Conservation (phyloP, 64 coral and sea anemone species). For the Pocillopora verrucosa region DNA sequence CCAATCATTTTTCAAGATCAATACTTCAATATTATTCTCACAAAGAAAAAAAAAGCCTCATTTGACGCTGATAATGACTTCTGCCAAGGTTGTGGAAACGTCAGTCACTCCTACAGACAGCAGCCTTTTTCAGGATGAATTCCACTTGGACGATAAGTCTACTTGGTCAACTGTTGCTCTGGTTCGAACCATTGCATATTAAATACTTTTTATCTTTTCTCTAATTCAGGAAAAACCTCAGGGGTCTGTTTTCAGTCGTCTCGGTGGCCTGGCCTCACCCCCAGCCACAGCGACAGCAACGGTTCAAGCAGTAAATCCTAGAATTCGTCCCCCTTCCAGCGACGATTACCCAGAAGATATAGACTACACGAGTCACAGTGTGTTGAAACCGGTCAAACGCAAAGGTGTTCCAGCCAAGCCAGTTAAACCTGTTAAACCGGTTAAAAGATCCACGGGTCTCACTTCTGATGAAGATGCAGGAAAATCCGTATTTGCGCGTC, state of each 20-base stretch:
- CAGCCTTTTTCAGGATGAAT: no score
- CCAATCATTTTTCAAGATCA: no score
- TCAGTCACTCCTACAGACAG: no score
- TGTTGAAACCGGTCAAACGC: conserved; percentile 32
- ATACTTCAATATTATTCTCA: no score
- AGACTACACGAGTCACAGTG: conserved; percentile 66
- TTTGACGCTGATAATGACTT: no score
- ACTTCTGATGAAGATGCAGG: conserved; percentile 19
- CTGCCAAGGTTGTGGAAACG: no score
- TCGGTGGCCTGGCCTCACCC: conserved; percentile 36
- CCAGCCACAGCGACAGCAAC: conserved; percentile 9
- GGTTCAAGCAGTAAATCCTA: conserved; percentile 51
- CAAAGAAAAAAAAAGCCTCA: no score
- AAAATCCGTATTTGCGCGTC: conserved; percentile 59
- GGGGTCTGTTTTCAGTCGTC: conserved; percentile 58
- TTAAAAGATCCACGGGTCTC: conserved; percentile 48
- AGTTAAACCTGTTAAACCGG: conserved; percentile 57
- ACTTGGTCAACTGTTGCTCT: no score
- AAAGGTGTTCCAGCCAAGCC: conserved; percentile 49
- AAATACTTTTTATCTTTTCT: neutral
- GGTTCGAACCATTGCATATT: no score
- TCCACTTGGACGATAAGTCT: no score
- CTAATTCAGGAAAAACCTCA: conserved; percentile 31
- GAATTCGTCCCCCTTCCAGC: conserved; percentile 26
- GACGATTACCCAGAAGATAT: neutral